Base-by-base conservation (phyloP, 2,888 invertebrate genomes). In the Augiades crinisus region DNA sequence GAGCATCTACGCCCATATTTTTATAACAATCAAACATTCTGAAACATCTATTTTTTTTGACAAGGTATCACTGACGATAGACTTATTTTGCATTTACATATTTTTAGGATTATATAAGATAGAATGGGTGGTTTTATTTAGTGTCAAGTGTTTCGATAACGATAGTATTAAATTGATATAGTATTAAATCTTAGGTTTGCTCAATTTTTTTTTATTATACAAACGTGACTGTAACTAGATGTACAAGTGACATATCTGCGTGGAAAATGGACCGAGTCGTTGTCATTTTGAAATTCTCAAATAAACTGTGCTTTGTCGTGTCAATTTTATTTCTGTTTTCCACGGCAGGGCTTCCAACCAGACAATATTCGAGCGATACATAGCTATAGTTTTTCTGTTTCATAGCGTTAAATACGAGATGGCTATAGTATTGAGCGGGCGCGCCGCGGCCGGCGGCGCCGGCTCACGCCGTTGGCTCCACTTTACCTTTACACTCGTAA, bases 241-340 rank as follows among this genome's bases (percentile, higher is more conserved):
- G 50, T 50, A 50, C 41, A 56, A 56, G 47, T 53, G 47, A 59
- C 64, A 60, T 64, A 63, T 64, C 60, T 58, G 67, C 74, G 81
- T 81, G 81, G 81, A 81, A 78, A 80, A 79, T 77, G 74, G 72
- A 77, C 57, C 71, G 65, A 64, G 55, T 47, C 56, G 64, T n/a
- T 74, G 62, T 64, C 63, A 64, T 68, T 22, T 61, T 63, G n/a
- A 59, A 61, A 63, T 64, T 57, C 68, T 66, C 63, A 63, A 78
- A 76, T 79, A 80, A 79, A 75, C 65, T 51, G 44, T 52, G 38
- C 44, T 52, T 52, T 45, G 45, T 52, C 68, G 61, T 65, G 67
- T 67, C 60, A 74, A 67, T 70, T 71, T 74, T 76, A 69, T 78
- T 81, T 84, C 70, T 81, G 72, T 84, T 84, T 82, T 78, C 86